These are phyloP conservation scores for Chrysolina oricalcia DNA, from an alignment of 2,888 invertebrate species.

Conservation along the genomic window DNA sequence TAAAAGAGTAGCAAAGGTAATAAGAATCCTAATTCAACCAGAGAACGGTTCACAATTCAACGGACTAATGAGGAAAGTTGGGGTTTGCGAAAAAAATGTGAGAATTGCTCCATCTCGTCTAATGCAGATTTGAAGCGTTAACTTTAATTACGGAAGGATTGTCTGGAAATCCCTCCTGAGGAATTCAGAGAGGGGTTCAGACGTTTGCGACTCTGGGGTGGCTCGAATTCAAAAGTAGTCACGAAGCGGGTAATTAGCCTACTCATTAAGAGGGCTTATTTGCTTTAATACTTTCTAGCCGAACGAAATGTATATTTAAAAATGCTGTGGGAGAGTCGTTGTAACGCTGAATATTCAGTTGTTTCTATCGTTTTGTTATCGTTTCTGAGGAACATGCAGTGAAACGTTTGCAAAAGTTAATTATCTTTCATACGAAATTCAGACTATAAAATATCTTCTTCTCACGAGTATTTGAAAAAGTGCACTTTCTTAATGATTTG, in stretches of 20 bases:
- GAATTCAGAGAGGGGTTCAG: conserved; percentile 3
- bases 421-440: no score
- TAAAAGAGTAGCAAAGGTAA: conserved; percentile 44
- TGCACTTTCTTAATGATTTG: no score
- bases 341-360: not conserved
- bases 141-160: conserved; percentile 55
- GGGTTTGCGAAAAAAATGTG: conserved; percentile 53
- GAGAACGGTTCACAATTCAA: conserved; percentile 52
- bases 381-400: not conserved
- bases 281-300: conserved; percentile 2
- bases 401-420: no score
- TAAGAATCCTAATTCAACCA: conserved; percentile 56
- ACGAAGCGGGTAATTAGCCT: conserved; percentile 15
- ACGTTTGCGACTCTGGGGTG: not conserved
- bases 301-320: not conserved
- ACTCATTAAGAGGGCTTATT: conserved; percentile 17
- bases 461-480: no score
- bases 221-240: conserved; percentile 15
- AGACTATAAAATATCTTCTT: no score
- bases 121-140: conserved; percentile 57
- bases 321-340: not conserved
- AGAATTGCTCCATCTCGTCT: conserved; percentile 56
- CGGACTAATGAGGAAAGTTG: conserved; percentile 57
- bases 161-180: conserved; percentile 33
- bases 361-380: not conserved